These are phyloP conservation scores for Pseudomyrmex gracilis DNA, from an alignment of 1,140 invertebrate species.

Conservation along the genomic window DNA sequence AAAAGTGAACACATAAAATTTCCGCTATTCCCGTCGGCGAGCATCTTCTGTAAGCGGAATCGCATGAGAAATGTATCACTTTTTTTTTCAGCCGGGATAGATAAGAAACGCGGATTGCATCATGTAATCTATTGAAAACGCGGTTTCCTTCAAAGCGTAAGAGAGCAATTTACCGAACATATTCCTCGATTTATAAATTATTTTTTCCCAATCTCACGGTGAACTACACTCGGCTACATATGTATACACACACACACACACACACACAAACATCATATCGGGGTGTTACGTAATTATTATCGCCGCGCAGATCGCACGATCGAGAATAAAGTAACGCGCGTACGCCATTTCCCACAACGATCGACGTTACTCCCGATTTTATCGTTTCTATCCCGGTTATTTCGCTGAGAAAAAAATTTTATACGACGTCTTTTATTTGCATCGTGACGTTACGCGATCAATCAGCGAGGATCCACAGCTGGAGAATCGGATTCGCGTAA, in stretches of 20 bases:
- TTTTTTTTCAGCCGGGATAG: background rate
- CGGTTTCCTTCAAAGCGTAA: background rate
- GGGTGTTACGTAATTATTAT: conserved; percentile 37
- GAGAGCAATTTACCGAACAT: too few species aligned
- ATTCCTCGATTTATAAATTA: conserved; percentile 11
- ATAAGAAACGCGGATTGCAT: background rate
- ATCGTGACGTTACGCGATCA: conserved; percentile 49
- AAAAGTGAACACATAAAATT: background rate
- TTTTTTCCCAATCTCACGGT: conserved; percentile 27
- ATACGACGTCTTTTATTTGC: conserved; percentile 22
- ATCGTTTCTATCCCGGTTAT: conserved; percentile 27
- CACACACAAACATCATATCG: background rate
- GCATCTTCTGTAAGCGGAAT: too few species aligned
- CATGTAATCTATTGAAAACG: background rate
- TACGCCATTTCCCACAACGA: conserved; percentile 44
- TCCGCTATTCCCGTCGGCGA: background rate
- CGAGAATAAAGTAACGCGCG: background rate
- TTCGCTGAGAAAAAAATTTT: conserved; percentile 5
- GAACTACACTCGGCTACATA: background rate
- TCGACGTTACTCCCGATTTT: conserved; percentile 45
- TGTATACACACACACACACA: too few species aligned
- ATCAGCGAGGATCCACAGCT: conserved; percentile 19
- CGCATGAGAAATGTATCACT: background rate
- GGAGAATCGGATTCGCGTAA: conserved; percentile 52
- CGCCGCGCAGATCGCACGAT: conserved; percentile 32